Evolutionary conservation across 2,888 invertebrate species (phyloP).

Genomic region (Tribolium freemani): DNA sequence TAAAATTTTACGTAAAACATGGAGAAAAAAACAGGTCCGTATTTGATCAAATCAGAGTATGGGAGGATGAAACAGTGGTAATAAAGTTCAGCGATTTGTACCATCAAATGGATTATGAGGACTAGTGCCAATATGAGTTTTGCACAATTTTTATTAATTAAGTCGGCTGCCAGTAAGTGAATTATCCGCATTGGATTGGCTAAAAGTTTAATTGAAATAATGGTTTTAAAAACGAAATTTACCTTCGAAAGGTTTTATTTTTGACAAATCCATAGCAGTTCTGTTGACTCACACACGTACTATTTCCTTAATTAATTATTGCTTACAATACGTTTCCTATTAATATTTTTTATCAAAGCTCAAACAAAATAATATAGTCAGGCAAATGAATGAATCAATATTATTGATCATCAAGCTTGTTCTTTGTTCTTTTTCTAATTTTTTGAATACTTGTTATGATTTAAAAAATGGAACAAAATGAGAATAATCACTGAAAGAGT

Average conservation of each 20-base stretch:
- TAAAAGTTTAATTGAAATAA: neutral
- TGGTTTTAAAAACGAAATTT: neutral
- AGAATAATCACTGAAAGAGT: too few relatives aligned
- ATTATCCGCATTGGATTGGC: neutral
- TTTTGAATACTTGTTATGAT: too few relatives aligned
- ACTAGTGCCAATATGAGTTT: neutral
- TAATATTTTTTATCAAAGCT: too few relatives aligned
- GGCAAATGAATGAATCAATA: too few relatives aligned
- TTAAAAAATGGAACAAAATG: too few relatives aligned
- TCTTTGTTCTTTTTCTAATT: too few relatives aligned
- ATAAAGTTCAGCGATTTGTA: neutral
- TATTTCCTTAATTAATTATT: too few relatives aligned
- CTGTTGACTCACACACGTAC: too few relatives aligned
- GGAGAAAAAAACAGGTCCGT: neutral
- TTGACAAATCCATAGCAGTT: neutral
- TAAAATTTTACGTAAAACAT: slow-evolving; percentile 1
- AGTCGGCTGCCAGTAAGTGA: neutral
- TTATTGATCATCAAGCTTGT: too few relatives aligned
- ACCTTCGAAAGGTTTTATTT: neutral
- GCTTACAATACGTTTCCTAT: too few relatives aligned
- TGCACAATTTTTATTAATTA: neutral
- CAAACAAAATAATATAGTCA: too few relatives aligned
- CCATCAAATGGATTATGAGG: neutral
- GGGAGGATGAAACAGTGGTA: neutral
- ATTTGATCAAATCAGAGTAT: neutral